Percentiles rank a stretch among this genome's conserved stretches.
Conservation (phyloP, 2,113 vertebrate species). For the Syrmaticus mikado region DNA sequence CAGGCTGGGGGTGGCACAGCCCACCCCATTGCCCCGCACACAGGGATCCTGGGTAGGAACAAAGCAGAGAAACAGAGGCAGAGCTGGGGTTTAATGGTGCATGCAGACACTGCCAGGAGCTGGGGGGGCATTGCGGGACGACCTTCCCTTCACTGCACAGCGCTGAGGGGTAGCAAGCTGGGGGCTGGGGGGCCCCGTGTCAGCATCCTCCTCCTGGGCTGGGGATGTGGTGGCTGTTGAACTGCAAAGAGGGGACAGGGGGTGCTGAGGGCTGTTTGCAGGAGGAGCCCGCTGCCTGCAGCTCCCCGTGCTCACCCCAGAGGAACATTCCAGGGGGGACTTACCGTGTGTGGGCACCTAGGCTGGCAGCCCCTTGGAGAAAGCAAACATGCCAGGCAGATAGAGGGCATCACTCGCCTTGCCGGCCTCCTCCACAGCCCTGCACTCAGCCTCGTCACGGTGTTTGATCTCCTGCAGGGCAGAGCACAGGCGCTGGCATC, state of each 20-base stretch:
- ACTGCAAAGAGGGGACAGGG: not conserved
- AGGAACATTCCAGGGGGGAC: too few species aligned
- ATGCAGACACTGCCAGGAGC: not conserved
- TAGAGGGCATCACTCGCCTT: not conserved
- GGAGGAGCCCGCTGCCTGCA: too few species aligned
- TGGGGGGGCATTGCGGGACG: not conserved
- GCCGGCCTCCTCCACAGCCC: not conserved
- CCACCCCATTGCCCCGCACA: not conserved
- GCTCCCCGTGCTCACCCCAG: too few species aligned
- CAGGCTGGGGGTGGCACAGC: not conserved
- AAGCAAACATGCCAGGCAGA: slow-evolving; percentile 71
- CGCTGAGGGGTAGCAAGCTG: not conserved
- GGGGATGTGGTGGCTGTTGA: not conserved
- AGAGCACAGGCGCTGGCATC: not conserved
- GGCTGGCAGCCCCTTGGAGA: slow-evolving; percentile 3
- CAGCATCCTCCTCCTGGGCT: not conserved
- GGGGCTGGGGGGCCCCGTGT: not conserved
- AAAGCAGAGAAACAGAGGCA: not conserved
- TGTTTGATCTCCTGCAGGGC: slow-evolving; percentile 41
- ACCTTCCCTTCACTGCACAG: not conserved
- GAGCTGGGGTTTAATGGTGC: slow-evolving; percentile 5
- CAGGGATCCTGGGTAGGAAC: fast-evolving
- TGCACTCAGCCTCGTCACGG: slow-evolving; percentile 47
- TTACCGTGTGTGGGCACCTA: not conserved
- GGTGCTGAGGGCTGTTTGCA: fast-evolving